A percentile compares a stretch with the other conserved stretches of the same genome.
Evolutionary conservation across 2,797 vertebrate species (phyloP).

Genomic region (Cryptoblepharus egeriae): DNA sequence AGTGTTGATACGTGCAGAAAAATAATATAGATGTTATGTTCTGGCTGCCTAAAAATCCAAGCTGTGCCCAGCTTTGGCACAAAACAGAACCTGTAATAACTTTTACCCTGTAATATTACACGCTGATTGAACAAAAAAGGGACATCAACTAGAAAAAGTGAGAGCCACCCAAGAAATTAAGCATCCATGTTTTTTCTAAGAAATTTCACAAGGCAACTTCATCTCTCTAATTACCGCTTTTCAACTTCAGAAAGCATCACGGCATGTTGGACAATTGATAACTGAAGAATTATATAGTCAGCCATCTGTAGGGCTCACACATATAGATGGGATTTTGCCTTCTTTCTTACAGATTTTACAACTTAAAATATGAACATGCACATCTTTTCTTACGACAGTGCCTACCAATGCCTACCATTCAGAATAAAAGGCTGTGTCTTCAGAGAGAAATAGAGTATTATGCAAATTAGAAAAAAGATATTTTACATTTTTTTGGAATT

Average conservation of each 20-base stretch:
- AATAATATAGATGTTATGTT: not conserved
- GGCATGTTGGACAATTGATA: constrained; percentile 4
- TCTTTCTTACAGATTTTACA: not conserved
- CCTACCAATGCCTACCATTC: not conserved
- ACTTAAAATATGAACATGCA: not conserved
- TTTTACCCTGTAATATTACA: not conserved
- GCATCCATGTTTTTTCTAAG: constrained; percentile 26
- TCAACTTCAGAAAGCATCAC: constrained; percentile 14
- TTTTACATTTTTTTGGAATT: constrained; percentile 38
- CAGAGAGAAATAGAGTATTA: constrained; percentile 19
- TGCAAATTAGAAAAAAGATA: constrained; percentile 30
- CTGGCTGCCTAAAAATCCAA: constrained; percentile 16
- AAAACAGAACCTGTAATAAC: fast-evolving
- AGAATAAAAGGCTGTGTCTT: constrained; percentile 32
- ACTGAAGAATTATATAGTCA: constrained; percentile 25
- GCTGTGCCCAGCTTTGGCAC: not conserved
- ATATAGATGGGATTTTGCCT: not conserved
- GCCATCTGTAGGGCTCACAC: not conserved
- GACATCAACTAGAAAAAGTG: constrained; percentile 17
- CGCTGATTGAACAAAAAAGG: not conserved
- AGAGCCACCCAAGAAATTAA: constrained; percentile 31
- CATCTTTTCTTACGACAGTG: fast-evolving
- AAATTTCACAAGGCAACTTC: constrained; percentile 25
- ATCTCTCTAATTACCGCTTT: constrained; percentile 31
- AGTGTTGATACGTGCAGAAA: not conserved